Evolutionary conservation across 2,888 invertebrate genomes (phyloP).

Genomic region (Drosophila kuntzei): DNA sequence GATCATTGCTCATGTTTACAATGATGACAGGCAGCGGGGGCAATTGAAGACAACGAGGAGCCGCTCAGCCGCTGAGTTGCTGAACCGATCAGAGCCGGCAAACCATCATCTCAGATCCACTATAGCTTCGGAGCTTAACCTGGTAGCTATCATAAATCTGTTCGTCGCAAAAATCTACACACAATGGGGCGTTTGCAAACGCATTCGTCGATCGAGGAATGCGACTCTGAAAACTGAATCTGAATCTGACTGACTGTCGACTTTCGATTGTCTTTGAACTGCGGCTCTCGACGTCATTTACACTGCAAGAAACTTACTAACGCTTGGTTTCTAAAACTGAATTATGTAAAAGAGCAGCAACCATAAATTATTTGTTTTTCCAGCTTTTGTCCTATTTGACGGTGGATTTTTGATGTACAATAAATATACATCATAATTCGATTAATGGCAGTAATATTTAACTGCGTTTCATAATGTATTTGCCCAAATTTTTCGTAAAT

Average conservation of each 20-base stretch:
- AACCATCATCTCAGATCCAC: conserved; percentile 29
- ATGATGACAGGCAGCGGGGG: conserved; percentile 79
- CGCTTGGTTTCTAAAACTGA: neutral
- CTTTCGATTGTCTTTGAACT: conserved; percentile 48
- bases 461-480: no score
- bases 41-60: conserved; percentile 46
- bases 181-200: conserved; percentile 82
- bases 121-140: conserved; percentile 33
- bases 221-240: conserved; percentile 46
- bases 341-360: neutral
- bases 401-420: neutral
- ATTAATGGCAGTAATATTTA: no score
- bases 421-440: no score
- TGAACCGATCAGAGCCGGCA: conserved; percentile 8
- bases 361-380: neutral
- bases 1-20: conserved; percentile 85
- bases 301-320: conserved; percentile 25
- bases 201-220: conserved; percentile 70
- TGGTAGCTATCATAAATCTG: conserved; percentile 79
- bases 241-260: conserved; percentile 53
- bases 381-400: neutral
- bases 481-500: no score
- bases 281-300: conserved; percentile 21
- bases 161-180: conserved; percentile 83
- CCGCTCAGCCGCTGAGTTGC: neutral